These are phyloP conservation scores for Parazoanthus swiftii DNA, from an alignment of 92 coral and sea anemone species.

Conservation along the genomic window DNA sequence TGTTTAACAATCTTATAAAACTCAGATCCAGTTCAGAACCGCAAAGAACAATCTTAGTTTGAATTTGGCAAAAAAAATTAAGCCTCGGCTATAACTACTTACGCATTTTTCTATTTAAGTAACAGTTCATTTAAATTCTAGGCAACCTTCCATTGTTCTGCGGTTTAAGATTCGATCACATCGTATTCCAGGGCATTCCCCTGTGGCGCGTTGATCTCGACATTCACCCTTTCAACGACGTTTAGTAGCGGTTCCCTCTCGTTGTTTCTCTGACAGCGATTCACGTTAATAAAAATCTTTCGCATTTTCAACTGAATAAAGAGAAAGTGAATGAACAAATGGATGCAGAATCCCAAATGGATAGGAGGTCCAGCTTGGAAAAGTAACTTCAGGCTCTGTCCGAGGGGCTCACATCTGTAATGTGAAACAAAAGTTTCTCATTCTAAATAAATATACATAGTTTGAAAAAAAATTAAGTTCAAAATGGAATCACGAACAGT, in stretches of 20 bases:
- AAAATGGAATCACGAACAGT: too few relatives aligned
- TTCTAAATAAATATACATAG: neutral
- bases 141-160: too few relatives aligned
- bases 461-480: too few relatives aligned
- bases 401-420: slow-evolving; percentile 29
- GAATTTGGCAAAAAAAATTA: too few relatives aligned
- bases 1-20: too few relatives aligned
- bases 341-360: slow-evolving; percentile 47
- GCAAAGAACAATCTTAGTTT: too few relatives aligned
- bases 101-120: too few relatives aligned
- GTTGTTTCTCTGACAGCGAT: neutral
- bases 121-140: too few relatives aligned
- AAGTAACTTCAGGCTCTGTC: slow-evolving; percentile 27
- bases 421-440: neutral
- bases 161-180: neutral
- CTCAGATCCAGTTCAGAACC: too few relatives aligned
- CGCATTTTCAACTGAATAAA: slow-evolving; percentile 33
- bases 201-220: neutral
- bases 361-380: slow-evolving; percentile 43
- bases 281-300: neutral
- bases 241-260: slow-evolving; percentile 7
- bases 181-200: neutral
- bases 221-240: neutral
- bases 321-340: slow-evolving; percentile 37
- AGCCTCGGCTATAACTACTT: too few relatives aligned